These are phyloP conservation scores for Drosophila pallidifrons DNA, from an alignment of 1,140 invertebrate genomes.

Conservation along the genomic window DNA sequence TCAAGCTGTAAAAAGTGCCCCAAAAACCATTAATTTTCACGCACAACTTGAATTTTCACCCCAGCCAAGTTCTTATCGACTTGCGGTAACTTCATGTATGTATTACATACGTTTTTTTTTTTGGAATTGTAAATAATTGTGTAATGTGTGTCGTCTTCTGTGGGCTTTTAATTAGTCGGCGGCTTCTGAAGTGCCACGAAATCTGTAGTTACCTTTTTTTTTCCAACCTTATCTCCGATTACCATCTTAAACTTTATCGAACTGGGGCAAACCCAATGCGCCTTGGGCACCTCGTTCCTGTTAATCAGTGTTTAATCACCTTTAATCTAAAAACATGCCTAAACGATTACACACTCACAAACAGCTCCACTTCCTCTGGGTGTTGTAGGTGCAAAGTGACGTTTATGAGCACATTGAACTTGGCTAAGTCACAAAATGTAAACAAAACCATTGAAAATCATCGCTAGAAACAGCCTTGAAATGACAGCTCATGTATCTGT, in stretches of 20 bases:
- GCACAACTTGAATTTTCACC: constrained; percentile 39
- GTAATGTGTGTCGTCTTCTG: constrained; percentile 20
- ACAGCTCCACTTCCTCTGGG: constrained; percentile 10
- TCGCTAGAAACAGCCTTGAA: constrained; percentile 35
- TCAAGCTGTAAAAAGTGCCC: constrained; percentile 25
- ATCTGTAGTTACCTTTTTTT: constrained; percentile 15
- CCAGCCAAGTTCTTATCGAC: constrained; percentile 25
- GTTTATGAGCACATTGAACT: constrained; percentile 64
- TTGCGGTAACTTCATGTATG: constrained; percentile 1
- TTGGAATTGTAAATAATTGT: constrained; percentile 31
- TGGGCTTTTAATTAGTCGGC: constrained; percentile 27
- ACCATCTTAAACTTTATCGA: constrained; percentile 19
- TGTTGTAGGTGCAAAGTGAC: constrained; percentile 34
- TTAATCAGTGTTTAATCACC: constrained; percentile 19
- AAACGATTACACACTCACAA: constrained; percentile 7
- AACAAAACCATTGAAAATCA: constrained; percentile 41
- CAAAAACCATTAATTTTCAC: constrained; percentile 37
- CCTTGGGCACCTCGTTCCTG: background rate
- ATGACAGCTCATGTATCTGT: constrained; percentile 3
- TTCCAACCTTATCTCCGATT: constrained; percentile 9
- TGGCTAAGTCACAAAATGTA: constrained; percentile 18
- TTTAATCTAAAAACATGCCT: constrained; percentile 23
- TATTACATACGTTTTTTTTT: background rate
- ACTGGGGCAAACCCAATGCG: constrained; percentile 17
- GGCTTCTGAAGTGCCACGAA: constrained; percentile 3